Conservation (phyloP, 2,888 invertebrate genomes). For the Unio pictorum region DNA sequence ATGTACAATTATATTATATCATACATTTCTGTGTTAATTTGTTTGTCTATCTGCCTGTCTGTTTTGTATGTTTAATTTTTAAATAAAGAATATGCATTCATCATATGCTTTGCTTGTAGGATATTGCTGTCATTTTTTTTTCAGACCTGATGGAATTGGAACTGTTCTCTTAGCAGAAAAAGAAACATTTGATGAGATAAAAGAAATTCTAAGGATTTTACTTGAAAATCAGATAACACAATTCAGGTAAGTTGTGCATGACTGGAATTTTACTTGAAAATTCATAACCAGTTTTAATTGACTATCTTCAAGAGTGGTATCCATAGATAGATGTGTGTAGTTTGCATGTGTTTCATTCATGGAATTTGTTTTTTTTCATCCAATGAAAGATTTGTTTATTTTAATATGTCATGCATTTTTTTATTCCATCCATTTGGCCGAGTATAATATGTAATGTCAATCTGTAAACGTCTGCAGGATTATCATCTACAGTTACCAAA, state of each 20-base stretch:
- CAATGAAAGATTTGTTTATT: too few species aligned
- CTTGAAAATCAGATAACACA: conserved; percentile 99
- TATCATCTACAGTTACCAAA: too few species aligned
- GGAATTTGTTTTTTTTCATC: too few species aligned
- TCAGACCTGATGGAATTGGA: conserved; percentile 96
- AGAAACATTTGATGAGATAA: conserved; percentile 95
- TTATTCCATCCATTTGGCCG: too few species aligned
- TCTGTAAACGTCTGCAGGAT: too few species aligned
- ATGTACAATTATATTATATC: not conserved
- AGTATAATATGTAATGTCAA: too few species aligned
- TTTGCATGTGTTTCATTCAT: too few species aligned
- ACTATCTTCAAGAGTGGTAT: too few species aligned
- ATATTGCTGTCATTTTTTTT: conserved; percentile 25
- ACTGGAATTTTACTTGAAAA: not conserved
- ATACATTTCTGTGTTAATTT: not conserved
- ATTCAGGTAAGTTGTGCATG: conserved; percentile 81
- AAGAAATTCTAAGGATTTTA: conserved; percentile 91
- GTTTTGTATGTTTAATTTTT: not conserved
- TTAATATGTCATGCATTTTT: too few species aligned
- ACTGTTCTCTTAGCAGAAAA: conserved; percentile 96
- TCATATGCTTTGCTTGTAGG: not conserved
- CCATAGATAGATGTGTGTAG: too few species aligned
- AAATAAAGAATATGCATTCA: not conserved
- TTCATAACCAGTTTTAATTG: too few species aligned
- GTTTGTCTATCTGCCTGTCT: not conserved